Conservation (phyloP, 35 echinoderm and acorn worm species). For the Ptychodera flava region DNA sequence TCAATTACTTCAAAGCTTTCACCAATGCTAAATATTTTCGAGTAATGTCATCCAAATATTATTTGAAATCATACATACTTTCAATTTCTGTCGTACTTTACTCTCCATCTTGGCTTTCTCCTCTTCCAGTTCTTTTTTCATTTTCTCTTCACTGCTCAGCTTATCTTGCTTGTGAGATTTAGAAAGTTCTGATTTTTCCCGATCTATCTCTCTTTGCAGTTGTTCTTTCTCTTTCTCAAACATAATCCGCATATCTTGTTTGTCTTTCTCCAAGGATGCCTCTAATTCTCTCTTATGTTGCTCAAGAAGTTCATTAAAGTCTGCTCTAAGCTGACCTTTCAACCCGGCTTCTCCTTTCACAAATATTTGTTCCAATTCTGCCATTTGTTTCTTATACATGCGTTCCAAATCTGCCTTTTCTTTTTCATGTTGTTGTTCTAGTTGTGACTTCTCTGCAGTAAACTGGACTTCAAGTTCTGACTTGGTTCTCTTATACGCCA, state of each 20-base stretch:
- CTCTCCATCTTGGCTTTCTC: conserved; percentile 17
- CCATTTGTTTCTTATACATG: conserved; percentile 36
- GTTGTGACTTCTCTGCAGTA: conserved; percentile 53
- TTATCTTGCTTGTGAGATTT: conserved; percentile 47
- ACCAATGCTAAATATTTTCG: no score
- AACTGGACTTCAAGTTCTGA: conserved; percentile 51
- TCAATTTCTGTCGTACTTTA: conserved; percentile 7
- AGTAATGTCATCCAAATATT: no score
- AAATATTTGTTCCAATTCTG: conserved; percentile 55
- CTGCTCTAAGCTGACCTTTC: conserved; percentile 68
- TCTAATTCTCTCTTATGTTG: conserved; percentile 58
- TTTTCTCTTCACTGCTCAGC: conserved; percentile 40
- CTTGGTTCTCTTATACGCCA: conserved; percentile 24
- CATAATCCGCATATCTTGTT: conserved; percentile 29
- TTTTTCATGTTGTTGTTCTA: conserved; percentile 41
- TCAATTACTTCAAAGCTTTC: no score
- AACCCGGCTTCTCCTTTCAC: conserved; percentile 65
- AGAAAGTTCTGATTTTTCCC: conserved; percentile 66
- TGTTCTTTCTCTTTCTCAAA: conserved; percentile 72
- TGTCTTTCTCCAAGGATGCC: conserved; percentile 46
- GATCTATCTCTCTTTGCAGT: conserved; percentile 47
- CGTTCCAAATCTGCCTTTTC: conserved; percentile 40
- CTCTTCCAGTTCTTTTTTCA: conserved; percentile 51
- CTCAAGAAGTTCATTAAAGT: conserved; percentile 53
- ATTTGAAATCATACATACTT: not conserved